Conservation (phyloP, 2,797 vertebrate genomes). For the Betta splendens region DNA sequence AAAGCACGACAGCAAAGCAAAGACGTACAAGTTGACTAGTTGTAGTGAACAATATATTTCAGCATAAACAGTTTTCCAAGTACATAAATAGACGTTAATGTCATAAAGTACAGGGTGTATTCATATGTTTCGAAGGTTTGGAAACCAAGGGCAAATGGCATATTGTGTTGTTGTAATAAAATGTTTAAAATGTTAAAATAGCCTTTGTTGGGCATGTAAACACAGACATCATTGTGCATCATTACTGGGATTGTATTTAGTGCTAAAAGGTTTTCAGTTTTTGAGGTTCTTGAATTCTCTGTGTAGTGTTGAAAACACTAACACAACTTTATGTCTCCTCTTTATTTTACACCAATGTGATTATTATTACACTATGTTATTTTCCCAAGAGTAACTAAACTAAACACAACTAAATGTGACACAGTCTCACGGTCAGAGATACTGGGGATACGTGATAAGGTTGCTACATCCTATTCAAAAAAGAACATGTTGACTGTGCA, state of each 20-base stretch:
- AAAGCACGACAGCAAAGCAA: conserved; percentile 13
- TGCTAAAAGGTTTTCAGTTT: no score
- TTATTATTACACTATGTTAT: no score
- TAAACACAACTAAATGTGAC: neutral
- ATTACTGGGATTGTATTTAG: no score
- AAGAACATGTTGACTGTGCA: neutral
- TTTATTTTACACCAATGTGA: neutral
- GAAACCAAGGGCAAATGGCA: neutral
- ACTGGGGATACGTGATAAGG: neutral
- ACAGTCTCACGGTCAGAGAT: conserved; percentile 29
- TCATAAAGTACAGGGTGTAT: conserved; percentile 6
- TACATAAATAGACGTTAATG: conserved; percentile 28
- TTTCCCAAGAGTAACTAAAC: neutral
- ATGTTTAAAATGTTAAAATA: no score
- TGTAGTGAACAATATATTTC: conserved; percentile 55
- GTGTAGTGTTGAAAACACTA: no score
- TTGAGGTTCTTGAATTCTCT: no score
- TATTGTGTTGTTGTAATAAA: no score
- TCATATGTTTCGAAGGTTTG: neutral
- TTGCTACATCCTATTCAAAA: conserved; percentile 1
- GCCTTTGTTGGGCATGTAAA: no score
- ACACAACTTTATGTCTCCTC: no score
- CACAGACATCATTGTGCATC: no score
- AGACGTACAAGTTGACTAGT: neutral
- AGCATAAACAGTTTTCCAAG: conserved; percentile 32